These are phyloP conservation scores for Parotia lawesii DNA, from an alignment of 2,113 vertebrate genomes.

Conservation along the genomic window DNA sequence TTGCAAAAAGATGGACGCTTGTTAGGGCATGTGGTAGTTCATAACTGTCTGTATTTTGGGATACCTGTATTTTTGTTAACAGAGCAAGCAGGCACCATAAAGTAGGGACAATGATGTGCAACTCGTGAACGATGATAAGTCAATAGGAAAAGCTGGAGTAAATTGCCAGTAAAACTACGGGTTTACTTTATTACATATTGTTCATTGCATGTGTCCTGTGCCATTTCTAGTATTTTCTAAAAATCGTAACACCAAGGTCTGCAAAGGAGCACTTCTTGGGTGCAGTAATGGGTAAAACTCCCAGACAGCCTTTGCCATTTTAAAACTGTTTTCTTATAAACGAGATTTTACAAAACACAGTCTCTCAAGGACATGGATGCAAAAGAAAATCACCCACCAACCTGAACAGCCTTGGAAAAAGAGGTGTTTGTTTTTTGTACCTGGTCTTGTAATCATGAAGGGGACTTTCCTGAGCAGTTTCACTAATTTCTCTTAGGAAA, in stretches of 20 bases:
- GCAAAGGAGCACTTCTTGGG: neutral
- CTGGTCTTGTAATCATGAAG: neutral
- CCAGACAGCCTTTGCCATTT: neutral
- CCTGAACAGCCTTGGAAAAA: neutral
- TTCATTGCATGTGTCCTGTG: neutral
- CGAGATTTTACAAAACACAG: neutral
- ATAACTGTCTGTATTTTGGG: neutral
- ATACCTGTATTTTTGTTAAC: neutral
- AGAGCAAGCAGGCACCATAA: neutral
- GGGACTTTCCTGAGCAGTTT: neutral
- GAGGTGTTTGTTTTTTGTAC: neutral
- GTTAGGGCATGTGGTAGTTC: neutral
- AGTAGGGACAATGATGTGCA: neutral
- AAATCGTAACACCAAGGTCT: neutral
- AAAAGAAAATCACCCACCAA: neutral
- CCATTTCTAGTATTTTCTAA: neutral
- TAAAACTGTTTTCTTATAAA: neutral
- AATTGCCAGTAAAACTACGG: neutral
- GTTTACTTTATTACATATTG: neutral
- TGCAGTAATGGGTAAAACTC: neutral
- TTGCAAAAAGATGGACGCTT: neutral
- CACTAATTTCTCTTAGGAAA: neutral
- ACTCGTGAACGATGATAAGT: fast-evolving
- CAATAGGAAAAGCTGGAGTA: neutral
- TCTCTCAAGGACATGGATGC: fast-evolving